A percentile compares a stretch with the other conserved stretches of the same genome.
Evolutionary conservation across 1,140 invertebrate genomes (phyloP).

Genomic region (Cydia amplana): DNA sequence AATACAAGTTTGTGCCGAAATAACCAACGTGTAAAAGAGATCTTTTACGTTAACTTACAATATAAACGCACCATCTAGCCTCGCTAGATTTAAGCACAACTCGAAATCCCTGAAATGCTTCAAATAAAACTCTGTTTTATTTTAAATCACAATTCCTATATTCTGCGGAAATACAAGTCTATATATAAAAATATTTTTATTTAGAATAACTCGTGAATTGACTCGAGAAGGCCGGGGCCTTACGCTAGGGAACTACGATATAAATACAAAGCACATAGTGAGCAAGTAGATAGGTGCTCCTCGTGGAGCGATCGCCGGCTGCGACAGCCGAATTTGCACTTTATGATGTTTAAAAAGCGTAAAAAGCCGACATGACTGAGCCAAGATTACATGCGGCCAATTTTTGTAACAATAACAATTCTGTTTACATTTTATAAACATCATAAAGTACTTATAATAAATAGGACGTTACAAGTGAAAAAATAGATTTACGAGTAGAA

Average conservation of each 20-base stretch:
- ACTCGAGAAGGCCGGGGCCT: constrained; percentile 57
- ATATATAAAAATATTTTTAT: constrained; percentile 69
- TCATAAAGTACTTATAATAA: constrained; percentile 35
- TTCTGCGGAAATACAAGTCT: constrained; percentile 68
- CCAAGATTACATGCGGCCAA: background rate
- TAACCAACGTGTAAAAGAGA: constrained; percentile 50
- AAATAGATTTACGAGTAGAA: constrained; percentile 36
- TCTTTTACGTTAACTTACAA: constrained; percentile 55
- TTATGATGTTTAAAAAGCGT: background rate
- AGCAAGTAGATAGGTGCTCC: constrained; percentile 53
- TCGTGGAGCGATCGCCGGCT: constrained; percentile 41
- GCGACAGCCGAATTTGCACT: background rate
- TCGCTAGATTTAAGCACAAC: constrained; percentile 75
- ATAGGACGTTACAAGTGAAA: constrained; percentile 41
- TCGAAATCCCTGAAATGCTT: constrained; percentile 72
- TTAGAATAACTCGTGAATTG: constrained; percentile 68
- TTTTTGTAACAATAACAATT: background rate
- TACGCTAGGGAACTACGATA: constrained; percentile 52
- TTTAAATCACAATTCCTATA: constrained; percentile 69
- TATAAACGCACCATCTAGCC: constrained; percentile 66
- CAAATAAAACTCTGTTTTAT: constrained; percentile 80
- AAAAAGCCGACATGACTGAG: constrained; percentile 5
- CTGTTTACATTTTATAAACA: background rate
- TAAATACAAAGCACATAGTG: constrained; percentile 71
- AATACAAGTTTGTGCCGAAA: constrained; percentile 58